Percentiles rank a stretch among this genome's conserved stretches.
phyloP scores from a whole-genome alignment of 2,113 vertebrate species.

The Cyprinodon variegatus region DNA sequence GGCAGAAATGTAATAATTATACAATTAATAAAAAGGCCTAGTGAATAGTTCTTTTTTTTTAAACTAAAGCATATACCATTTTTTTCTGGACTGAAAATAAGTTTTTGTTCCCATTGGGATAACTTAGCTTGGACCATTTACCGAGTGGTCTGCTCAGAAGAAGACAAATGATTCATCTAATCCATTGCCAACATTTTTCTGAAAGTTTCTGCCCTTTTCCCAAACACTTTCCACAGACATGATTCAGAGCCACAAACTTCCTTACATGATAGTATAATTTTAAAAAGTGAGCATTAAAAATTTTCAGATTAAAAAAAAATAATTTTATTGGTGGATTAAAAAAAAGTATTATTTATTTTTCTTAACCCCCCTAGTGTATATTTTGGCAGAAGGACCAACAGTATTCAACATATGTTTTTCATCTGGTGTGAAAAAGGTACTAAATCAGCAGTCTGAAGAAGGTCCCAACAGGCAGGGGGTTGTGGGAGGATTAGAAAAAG shows the following conservation, averaged over 20 bases:
- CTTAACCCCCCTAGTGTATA: no score
- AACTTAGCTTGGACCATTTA: background rate
- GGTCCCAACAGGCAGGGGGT: slow-evolving; percentile 25
- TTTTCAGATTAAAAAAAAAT: background rate
- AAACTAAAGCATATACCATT: background rate
- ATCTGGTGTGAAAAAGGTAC: slow-evolving; percentile 68
- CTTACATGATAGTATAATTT: background rate
- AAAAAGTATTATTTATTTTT: background rate
- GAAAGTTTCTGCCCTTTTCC: background rate
- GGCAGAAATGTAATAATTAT: background rate
- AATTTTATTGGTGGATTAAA: background rate
- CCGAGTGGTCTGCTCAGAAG: background rate
- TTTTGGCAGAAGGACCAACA: slow-evolving; percentile 7
- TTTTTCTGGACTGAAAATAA: background rate
- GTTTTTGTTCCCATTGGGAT: background rate
- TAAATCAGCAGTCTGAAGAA: slow-evolving; percentile 43
- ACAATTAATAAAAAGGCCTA: background rate
- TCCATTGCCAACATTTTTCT: background rate
- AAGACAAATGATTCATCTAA: background rate
- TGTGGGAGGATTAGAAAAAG: slow-evolving; percentile 17
- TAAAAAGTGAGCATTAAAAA: slow-evolving; percentile 27
- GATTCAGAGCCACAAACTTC: background rate
- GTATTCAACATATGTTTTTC: slow-evolving; percentile 70
- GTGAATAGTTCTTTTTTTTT: background rate
- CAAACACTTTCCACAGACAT: background rate